A percentile compares a stretch with the other conserved stretches of the same genome.
phyloP scores from a whole-genome alignment of 2,888 invertebrate species.

The Shargacucullia verbasci region DNA sequence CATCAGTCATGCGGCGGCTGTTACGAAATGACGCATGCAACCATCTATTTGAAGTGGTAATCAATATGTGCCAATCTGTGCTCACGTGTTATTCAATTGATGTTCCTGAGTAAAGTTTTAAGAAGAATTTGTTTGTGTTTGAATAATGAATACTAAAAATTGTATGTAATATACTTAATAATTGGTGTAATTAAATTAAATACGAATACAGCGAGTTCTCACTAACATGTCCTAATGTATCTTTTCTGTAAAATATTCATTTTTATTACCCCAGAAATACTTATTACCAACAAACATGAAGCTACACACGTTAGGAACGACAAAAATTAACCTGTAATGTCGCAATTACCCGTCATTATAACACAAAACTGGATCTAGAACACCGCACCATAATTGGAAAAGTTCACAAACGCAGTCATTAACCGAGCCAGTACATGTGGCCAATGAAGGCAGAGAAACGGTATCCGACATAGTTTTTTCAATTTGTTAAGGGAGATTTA shows the following conservation, averaged over 20 bases:
- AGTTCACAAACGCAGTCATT: conserved; percentile 53
- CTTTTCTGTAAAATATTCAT: too few species aligned
- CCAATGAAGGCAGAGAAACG: conserved; percentile 50
- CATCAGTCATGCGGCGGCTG: conserved; percentile 47
- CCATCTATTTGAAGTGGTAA: conserved; percentile 47
- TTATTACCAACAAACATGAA: conserved; percentile 8
- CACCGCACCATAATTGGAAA: conserved; percentile 53
- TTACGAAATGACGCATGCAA: conserved; percentile 43
- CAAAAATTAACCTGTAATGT: conserved; percentile 50
- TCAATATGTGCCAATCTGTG: conserved; percentile 46
- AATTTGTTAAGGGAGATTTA: conserved; percentile 62
- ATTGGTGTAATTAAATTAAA: too few species aligned
- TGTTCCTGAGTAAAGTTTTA: conserved; percentile 3
- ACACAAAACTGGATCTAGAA: conserved; percentile 52
- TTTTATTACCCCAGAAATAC: conserved; percentile 6
- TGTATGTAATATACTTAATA: too few species aligned
- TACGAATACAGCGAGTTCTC: not conserved
- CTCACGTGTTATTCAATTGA: conserved; percentile 20
- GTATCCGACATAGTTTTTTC: conserved; percentile 54
- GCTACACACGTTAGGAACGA: conserved; percentile 38
- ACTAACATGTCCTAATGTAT: not conserved
- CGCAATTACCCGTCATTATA: conserved; percentile 54
- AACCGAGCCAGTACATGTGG: conserved; percentile 48
- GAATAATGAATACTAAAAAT: not conserved
- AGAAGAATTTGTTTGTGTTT: not conserved